A percentile compares a stretch with the other conserved stretches of the same genome.
phyloP scores from a whole-genome alignment of 2,888 invertebrate species.

The Nemapogon koenigi region DNA sequence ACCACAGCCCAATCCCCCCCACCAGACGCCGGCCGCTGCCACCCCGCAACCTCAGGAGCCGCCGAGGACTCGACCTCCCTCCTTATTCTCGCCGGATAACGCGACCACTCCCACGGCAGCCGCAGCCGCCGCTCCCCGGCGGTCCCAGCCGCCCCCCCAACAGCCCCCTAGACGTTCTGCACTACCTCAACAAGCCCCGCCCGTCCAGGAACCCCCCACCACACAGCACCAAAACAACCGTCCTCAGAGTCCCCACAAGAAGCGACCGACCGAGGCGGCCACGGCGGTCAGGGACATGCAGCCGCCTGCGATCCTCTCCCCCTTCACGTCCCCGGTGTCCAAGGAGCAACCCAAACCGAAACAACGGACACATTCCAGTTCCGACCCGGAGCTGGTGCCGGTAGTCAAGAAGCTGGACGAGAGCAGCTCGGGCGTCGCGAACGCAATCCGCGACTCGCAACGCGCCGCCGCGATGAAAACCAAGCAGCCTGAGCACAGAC shows the following conservation, averaged over 20 bases:
- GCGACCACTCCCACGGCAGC: constrained; percentile 51
- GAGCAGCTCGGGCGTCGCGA: constrained; percentile 67
- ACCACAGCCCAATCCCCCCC: constrained; percentile 29
- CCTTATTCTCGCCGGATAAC: constrained; percentile 72
- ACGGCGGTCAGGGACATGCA: constrained; percentile 46
- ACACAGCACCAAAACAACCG: neutral
- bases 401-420: constrained; percentile 70
- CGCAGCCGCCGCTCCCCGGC: constrained; percentile 29
- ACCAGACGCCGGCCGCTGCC: constrained; percentile 22
- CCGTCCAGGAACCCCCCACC: constrained; percentile 14
- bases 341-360: constrained; percentile 27
- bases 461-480: constrained; percentile 35
- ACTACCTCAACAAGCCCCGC: constrained; percentile 6
- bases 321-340: constrained; percentile 54
- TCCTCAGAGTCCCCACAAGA: constrained; percentile 29
- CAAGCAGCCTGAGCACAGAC: constrained; percentile 22
- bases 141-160: constrained; percentile 2
- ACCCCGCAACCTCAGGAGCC: constrained; percentile 21
- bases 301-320: constrained; percentile 48
- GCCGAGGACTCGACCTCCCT: constrained; percentile 58
- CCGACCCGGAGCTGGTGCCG: constrained; percentile 67
- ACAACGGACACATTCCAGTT: constrained; percentile 41
- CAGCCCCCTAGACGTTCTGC: neutral
- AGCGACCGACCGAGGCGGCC: constrained; percentile 34
- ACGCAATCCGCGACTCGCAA: constrained; percentile 62